A percentile compares a stretch with the other conserved stretches of the same genome.
phyloP scores from a whole-genome alignment of 2,888 invertebrate genomes.

The Emmelina monodactyla region DNA sequence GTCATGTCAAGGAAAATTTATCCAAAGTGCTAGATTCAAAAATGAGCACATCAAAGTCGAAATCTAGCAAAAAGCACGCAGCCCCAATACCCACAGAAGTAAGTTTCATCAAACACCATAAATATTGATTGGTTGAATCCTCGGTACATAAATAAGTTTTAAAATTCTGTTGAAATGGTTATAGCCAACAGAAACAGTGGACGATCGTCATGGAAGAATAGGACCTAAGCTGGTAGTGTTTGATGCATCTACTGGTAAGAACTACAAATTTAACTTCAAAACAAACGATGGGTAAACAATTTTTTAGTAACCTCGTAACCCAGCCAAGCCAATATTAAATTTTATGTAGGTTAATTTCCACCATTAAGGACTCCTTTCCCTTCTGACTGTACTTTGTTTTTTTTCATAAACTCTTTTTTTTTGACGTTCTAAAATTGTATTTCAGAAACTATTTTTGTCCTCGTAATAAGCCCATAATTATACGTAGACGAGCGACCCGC shows the following conservation, averaged over 20 bases:
- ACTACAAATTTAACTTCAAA: no score
- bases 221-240: conserved; percentile 56
- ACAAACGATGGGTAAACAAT: no score
- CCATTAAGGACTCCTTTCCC: no score
- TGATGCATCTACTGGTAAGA: conserved; percentile 48
- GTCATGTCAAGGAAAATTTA: conserved; percentile 44
- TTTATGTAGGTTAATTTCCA: no score
- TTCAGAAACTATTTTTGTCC: no score
- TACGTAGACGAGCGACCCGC: no score
- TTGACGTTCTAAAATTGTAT: no score
- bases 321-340: no score
- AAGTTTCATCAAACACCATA: conserved; percentile 7
- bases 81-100: conserved; percentile 26
- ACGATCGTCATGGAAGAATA: conserved; percentile 41
- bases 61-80: conserved; percentile 32
- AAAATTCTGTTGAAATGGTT: conserved; percentile 2
- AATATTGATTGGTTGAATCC: not conserved
- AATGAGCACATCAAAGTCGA: conserved; percentile 27
- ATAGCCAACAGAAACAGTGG: conserved; percentile 30
- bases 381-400: no score
- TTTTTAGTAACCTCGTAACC: no score
- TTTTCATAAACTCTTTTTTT: no score
- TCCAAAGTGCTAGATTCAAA: conserved; percentile 40
- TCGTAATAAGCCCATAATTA: no score
- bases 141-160: not conserved